Percentiles rank a stretch among this genome's conserved stretches.
Evolutionary conservation across 1,140 invertebrate genomes (phyloP).

Genomic region (Frieseomelitta varia): DNA sequence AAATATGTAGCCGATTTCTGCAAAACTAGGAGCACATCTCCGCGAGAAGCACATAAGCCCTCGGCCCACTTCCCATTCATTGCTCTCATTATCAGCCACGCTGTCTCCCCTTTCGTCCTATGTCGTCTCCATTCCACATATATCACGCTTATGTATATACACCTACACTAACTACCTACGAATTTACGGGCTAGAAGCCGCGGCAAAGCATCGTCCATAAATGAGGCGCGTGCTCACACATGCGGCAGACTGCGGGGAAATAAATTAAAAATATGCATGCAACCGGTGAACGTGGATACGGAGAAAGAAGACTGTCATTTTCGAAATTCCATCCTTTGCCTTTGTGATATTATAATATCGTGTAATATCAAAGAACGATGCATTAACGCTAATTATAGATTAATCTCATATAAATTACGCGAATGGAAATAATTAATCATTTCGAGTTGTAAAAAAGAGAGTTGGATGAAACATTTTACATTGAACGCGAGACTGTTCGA

Average conservation of each 20-base stretch:
- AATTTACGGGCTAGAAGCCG: constrained; percentile 26
- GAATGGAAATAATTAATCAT: not conserved
- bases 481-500: no score
- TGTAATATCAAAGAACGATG: not conserved
- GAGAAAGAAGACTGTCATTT: not conserved
- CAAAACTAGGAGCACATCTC: constrained; percentile 37
- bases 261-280: constrained; percentile 27
- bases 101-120: constrained; percentile 61
- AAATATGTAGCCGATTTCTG: constrained; percentile 50
- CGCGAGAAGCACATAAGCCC: constrained; percentile 51
- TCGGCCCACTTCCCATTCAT: constrained; percentile 73
- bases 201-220: constrained; percentile 30
- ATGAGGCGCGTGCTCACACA: not conserved
- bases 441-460: not conserved
- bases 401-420: not conserved
- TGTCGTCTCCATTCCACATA: constrained; percentile 32
- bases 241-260: not conserved
- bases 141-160: not conserved
- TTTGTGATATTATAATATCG: not conserved
- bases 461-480: not conserved
- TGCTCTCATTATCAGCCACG: constrained; percentile 74
- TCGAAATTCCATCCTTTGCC: not conserved
- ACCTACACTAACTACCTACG: not conserved
- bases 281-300: not conserved
- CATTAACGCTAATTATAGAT: not conserved